Conservation (phyloP, 2,113 vertebrate genomes). For the Entomyzon cyanotis region DNA sequence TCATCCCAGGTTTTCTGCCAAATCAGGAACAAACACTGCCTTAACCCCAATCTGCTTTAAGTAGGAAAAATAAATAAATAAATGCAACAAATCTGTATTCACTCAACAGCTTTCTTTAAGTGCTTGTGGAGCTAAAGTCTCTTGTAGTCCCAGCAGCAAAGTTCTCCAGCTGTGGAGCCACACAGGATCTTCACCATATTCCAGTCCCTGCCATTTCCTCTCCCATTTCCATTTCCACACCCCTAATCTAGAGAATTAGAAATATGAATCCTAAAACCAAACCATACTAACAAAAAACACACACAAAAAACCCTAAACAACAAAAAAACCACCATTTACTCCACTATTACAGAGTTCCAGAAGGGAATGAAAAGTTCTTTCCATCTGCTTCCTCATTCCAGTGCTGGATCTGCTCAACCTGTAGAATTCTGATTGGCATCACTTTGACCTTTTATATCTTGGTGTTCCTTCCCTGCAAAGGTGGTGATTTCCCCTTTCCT, state of each 20-base stretch:
- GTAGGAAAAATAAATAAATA: not conserved
- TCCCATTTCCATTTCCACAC: not conserved
- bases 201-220: not conserved
- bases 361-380: not conserved
- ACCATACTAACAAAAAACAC: not conserved
- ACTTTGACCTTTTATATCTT: not conserved
- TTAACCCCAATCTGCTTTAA: constrained; percentile 11
- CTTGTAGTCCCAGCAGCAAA: not conserved
- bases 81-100: not conserved
- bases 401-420: not conserved
- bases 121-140: not conserved
- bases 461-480: not conserved
- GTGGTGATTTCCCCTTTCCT: constrained; percentile 3
- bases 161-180: not conserved
- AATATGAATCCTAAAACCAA: not conserved
- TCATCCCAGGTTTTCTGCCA: not conserved
- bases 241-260: not conserved
- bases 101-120: not conserved
- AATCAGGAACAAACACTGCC: not conserved
- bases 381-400: not conserved
- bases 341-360: not conserved
- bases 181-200: rapidly evolving
- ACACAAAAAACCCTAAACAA: rapidly evolving
- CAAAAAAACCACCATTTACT: not conserved
- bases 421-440: not conserved